Evolutionary conservation across 2,113 vertebrate genomes (phyloP).

Genomic region (Vulpes vulpes): DNA sequence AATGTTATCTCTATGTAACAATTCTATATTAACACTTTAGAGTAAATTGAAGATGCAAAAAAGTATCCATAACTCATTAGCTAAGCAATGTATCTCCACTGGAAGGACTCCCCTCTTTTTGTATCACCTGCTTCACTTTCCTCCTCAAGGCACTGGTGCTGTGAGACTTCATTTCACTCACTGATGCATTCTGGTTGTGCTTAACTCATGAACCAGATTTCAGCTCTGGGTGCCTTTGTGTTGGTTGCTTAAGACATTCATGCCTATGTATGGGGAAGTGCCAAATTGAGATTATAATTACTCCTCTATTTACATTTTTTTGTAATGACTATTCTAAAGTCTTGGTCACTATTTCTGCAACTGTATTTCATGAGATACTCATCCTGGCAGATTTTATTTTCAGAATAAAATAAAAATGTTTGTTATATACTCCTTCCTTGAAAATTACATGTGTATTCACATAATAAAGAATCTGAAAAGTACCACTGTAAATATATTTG

Average conservation of each 20-base stretch:
- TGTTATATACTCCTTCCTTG: neutral
- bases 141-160: neutral
- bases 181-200: neutral
- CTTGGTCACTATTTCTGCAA: conserved; percentile 11
- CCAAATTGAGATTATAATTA: neutral
- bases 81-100: neutral
- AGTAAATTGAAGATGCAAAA: neutral
- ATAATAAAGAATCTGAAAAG: neutral
- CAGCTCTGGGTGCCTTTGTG: neutral
- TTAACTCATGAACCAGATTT: neutral
- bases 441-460: neutral
- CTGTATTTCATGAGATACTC: neutral
- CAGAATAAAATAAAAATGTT: neutral
- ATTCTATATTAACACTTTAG: neutral
- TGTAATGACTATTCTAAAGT: neutral
- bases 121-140: neutral
- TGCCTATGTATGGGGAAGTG: neutral
- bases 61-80: neutral
- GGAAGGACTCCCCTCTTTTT: neutral
- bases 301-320: neutral
- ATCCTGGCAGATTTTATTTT: conserved; percentile 21
- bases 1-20: neutral
- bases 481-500: neutral
- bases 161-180: neutral
- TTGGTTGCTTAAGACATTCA: neutral